These are phyloP conservation scores for Tiliqua scincoides DNA, from an alignment of 2,113 vertebrate species.

Conservation along the genomic window DNA sequence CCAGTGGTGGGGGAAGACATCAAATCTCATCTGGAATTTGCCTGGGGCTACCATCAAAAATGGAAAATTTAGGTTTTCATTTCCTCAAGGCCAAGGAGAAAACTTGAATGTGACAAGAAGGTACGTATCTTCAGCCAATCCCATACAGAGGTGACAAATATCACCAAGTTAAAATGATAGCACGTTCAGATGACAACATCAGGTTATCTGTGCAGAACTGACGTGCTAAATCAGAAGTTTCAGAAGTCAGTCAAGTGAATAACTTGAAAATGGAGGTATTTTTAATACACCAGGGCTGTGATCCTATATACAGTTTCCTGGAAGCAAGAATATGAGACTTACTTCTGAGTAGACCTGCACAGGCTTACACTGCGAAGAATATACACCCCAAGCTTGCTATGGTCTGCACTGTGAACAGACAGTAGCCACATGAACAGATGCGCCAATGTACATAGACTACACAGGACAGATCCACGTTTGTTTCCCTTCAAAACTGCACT, in stretches of 20 bases:
- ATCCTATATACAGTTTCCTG: too few species aligned
- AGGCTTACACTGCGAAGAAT: too few species aligned
- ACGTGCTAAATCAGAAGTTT: neutral
- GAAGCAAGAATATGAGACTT: too few species aligned
- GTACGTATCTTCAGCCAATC: neutral
- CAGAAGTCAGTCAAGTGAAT: too few species aligned
- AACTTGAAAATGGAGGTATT: neutral
- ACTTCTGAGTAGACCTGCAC: too few species aligned
- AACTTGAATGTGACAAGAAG: neutral
- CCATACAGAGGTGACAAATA: neutral
- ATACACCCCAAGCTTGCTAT: too few species aligned
- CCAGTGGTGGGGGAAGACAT: neutral
- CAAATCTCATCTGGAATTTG: neutral
- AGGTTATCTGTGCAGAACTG: neutral
- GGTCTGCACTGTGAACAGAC: too few species aligned
- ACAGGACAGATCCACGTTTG: neutral
- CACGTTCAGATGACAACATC: neutral
- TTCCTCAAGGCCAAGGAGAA: neutral
- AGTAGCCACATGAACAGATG: too few species aligned
- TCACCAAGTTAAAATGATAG: neutral
- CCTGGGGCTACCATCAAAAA: neutral
- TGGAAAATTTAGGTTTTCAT: neutral
- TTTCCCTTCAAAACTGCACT: neutral
- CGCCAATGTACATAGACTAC: neutral
- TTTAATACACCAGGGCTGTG: neutral